Evolutionary conservation across 2,888 invertebrate species (phyloP).

Genomic region (Noctua comes): DNA sequence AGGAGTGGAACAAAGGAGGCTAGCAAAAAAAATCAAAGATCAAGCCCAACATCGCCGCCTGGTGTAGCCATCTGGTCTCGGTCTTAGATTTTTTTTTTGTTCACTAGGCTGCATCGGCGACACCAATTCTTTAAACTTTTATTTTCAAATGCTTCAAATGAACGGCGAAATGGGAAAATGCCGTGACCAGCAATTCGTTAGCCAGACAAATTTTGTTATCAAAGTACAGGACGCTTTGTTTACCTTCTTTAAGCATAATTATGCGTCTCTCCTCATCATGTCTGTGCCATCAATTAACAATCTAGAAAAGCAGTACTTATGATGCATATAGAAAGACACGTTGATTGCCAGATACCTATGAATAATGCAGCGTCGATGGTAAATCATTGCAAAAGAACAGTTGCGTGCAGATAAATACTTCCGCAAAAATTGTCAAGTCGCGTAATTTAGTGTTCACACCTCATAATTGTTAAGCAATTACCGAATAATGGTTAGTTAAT

Average conservation of each 20-base stretch:
- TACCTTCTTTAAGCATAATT: neutral
- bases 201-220: no score
- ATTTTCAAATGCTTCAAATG: neutral
- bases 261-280: neutral
- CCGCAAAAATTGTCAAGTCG: neutral
- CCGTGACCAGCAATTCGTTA: no score
- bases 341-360: no score
- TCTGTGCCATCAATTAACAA: neutral
- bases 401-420: slow-evolving; percentile 13
- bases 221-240: neutral
- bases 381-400: neutral
- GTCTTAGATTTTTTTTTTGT: no score
- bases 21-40: neutral
- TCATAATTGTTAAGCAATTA: slow-evolving; percentile 23
- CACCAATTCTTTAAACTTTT: neutral
- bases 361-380: neutral
- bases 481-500: slow-evolving; percentile 25
- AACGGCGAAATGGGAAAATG: neutral
- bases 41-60: no score
- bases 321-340: neutral
- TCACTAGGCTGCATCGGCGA: neutral
- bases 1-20: no score
- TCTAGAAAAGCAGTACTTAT: neutral
- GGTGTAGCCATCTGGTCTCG: no score
- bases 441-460: slow-evolving; percentile 26